These are phyloP conservation scores for Ligdia adustata DNA, from an alignment of 2,888 invertebrate genomes.

Conservation along the genomic window DNA sequence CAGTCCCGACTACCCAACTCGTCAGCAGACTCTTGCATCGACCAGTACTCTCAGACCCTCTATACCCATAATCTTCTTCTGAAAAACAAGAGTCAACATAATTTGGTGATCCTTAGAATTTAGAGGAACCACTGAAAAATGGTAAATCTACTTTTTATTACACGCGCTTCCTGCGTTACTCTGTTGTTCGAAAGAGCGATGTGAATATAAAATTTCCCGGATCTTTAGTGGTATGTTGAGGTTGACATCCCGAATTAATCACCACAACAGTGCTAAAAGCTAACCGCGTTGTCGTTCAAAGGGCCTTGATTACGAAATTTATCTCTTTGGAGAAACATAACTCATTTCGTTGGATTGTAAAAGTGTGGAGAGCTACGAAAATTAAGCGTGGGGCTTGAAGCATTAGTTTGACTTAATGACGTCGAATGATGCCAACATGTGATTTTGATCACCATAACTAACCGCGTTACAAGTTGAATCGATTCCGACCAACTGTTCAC, in stretches of 20 bases:
- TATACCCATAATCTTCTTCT: conserved; percentile 18
- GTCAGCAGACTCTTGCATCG: conserved; percentile 55
- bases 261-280: conserved; percentile 38
- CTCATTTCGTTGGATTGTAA: conserved; percentile 23
- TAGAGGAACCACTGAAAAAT: conserved; percentile 63
- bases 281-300: conserved; percentile 25
- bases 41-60: conserved; percentile 50
- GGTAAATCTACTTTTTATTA: conserved; percentile 70
- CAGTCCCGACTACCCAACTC: conserved; percentile 58
- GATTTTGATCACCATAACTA: conserved; percentile 80
- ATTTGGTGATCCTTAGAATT: conserved; percentile 48
- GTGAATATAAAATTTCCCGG: conserved; percentile 45
- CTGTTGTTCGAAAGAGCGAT: conserved; percentile 41
- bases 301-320: conserved; percentile 24
- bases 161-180: conserved; percentile 63
- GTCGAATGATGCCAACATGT: conserved; percentile 67
- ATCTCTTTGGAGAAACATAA: conserved; percentile 33
- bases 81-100: conserved; percentile 41
- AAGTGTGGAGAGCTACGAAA: conserved; percentile 19
- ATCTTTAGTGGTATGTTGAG: conserved; percentile 28
- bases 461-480: conserved; percentile 73
- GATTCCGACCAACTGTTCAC: conserved; percentile 75
- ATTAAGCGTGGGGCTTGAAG: conserved; percentile 23
- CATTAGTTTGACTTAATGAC: conserved; percentile 49
- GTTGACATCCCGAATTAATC: conserved; percentile 55